phyloP scores from a whole-genome alignment of 2,797 vertebrate species.

The Squalus acanthias region DNA sequence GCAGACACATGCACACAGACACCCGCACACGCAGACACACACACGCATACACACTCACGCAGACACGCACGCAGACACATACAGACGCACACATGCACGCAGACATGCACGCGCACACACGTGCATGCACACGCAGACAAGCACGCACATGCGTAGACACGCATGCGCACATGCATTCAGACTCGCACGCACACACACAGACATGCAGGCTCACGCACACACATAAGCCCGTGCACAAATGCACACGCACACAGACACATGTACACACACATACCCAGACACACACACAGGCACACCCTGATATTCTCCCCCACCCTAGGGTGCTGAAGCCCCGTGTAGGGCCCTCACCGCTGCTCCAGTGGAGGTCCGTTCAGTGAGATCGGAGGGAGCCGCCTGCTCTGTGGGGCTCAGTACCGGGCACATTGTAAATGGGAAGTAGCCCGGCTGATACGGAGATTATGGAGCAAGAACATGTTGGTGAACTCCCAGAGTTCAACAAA shows the following conservation, averaged over 20 bases:
- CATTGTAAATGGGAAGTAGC: not conserved
- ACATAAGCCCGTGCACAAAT: no score
- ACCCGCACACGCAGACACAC: not conserved
- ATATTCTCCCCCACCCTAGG: not conserved
- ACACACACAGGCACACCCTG: not conserved
- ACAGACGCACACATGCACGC: no score
- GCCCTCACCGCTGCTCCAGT: not conserved
- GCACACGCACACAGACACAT: not conserved
- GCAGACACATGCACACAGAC: not conserved
- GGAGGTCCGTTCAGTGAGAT: not conserved
- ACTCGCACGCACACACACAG: not conserved
- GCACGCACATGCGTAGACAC: not conserved
- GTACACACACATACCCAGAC: not conserved
- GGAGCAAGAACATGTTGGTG: not conserved
- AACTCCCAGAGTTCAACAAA: not conserved
- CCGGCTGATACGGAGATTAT: not conserved
- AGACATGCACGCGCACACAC: no score
- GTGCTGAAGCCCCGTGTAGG: not conserved
- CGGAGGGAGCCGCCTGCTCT: not conserved
- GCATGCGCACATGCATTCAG: not conserved
- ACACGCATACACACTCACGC: not conserved
- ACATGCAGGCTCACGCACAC: not conserved
- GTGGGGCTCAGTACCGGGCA: not conserved
- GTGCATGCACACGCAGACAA: no score
- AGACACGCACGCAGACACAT: not conserved